phyloP scores from a whole-genome alignment of 2,797 vertebrate genomes.

The Lophotriccus pileatus region DNA sequence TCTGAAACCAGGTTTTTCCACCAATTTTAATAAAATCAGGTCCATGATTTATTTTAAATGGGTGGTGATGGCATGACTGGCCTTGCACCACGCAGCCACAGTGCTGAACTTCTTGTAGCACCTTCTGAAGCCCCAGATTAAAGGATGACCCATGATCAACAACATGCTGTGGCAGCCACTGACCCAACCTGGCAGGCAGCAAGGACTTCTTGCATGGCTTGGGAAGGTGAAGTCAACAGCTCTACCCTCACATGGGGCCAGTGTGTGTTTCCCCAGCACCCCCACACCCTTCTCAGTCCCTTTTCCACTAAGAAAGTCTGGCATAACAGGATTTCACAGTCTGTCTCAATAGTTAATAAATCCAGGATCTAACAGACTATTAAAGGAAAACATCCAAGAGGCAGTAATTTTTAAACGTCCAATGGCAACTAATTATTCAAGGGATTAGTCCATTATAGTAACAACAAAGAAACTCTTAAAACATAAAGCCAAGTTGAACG shows the following conservation, averaged over 20 bases:
- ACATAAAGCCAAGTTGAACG: background rate
- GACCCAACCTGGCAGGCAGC: background rate
- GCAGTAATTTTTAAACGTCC: constrained; percentile 18
- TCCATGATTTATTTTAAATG: background rate
- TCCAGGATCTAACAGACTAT: constrained; percentile 36
- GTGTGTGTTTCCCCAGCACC: background rate
- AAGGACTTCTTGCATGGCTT: background rate
- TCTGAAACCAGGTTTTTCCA: background rate
- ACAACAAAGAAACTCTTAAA: constrained; percentile 52
- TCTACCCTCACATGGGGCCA: background rate
- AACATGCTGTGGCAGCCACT: fast-evolving
- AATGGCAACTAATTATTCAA: constrained; percentile 44
- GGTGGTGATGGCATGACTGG: background rate
- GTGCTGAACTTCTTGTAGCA: background rate
- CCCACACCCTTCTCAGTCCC: background rate
- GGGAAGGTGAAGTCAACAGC: background rate
- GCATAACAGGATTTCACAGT: constrained; percentile 40
- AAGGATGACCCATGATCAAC: fast-evolving
- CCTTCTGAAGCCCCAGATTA: background rate
- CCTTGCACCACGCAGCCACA: background rate
- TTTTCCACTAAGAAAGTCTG: background rate
- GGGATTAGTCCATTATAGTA: constrained; percentile 27
- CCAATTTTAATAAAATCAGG: background rate
- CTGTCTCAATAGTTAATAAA: constrained; percentile 55
- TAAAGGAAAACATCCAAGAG: constrained; percentile 49